These are phyloP conservation scores for Momotus momota DNA, from an alignment of 2,797 vertebrate species.

Conservation along the genomic window DNA sequence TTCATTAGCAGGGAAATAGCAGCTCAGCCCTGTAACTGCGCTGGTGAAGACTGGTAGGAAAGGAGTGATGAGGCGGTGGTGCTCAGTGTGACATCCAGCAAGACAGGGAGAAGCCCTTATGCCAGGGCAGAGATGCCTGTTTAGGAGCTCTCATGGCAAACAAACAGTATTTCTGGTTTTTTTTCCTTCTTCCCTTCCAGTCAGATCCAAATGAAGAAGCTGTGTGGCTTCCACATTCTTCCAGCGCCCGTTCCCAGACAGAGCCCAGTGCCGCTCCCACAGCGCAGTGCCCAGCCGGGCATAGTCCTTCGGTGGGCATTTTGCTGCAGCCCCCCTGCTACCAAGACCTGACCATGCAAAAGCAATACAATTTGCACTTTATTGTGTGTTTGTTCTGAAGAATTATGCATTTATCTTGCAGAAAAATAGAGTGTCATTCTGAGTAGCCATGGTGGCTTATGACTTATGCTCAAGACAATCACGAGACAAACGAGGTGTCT, in stretches of 20 bases:
- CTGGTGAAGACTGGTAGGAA: neutral
- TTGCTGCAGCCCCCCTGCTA: too few species aligned
- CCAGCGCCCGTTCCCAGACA: neutral
- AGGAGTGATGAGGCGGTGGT: neutral
- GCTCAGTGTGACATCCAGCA: neutral
- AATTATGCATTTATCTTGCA: neutral
- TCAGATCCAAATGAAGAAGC: neutral
- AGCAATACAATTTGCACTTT: neutral
- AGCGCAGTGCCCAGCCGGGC: neutral
- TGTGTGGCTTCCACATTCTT: accelerated
- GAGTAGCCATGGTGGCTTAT: neutral
- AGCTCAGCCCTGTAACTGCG: neutral
- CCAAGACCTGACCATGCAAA: neutral
- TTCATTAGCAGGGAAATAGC: neutral
- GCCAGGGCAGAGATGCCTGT: too few species aligned
- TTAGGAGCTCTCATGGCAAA: neutral
- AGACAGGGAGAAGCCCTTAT: neutral
- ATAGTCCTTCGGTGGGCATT: too few species aligned
- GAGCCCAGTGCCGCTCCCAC: accelerated
- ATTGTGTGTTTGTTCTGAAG: neutral
- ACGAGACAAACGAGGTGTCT: neutral
- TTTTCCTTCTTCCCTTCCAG: neutral
- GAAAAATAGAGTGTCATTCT: neutral
- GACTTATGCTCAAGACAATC: neutral
- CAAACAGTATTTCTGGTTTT: neutral